Percentiles rank a stretch among this genome's conserved stretches.
Evolutionary conservation across 2,888 invertebrate genomes (phyloP).

Genomic region (Acronicta leporina): DNA sequence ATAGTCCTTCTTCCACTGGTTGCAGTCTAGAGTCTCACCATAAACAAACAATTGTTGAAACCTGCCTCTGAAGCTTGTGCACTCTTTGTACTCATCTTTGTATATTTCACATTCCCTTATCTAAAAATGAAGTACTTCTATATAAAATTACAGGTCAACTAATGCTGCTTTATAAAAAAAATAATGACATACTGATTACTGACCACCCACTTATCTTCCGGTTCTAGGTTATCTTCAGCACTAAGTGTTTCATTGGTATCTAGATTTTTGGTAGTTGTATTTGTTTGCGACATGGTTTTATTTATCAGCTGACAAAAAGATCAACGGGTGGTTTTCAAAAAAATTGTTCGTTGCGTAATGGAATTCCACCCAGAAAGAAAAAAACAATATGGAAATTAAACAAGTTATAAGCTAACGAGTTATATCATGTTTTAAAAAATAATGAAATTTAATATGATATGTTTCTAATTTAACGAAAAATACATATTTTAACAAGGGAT

Average conservation of each 20-base stretch:
- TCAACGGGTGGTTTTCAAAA: too few relatives aligned
- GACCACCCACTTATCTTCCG: conserved; percentile 80
- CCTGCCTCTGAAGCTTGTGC: conserved; percentile 92
- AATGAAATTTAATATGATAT: too few relatives aligned
- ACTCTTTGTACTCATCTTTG: conserved; percentile 94
- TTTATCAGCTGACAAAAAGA: neutral
- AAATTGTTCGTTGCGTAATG: too few relatives aligned
- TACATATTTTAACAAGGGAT: too few relatives aligned
- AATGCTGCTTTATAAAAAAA: neutral
- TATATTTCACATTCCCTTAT: conserved; percentile 94
- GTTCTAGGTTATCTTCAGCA: conserved; percentile 37
- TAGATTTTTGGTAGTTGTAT: conserved; percentile 41
- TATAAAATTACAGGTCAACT: neutral
- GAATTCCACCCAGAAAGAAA: too few relatives aligned
- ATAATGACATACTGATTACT: conserved; percentile 29
- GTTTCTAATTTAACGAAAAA: too few relatives aligned
- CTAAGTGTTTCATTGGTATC: conserved; percentile 37
- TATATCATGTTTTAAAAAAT: too few relatives aligned
- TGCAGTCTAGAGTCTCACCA: conserved; percentile 93
- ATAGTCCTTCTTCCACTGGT: conserved; percentile 94
- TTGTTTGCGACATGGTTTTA: conserved; percentile 51
- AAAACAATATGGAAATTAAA: too few relatives aligned
- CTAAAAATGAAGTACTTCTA: conserved; percentile 81
- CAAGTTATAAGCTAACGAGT: too few relatives aligned
- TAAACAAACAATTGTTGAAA: conserved; percentile 96